Conservation (phyloP, 2,888 invertebrate species). For the Copidosoma aretas region DNA sequence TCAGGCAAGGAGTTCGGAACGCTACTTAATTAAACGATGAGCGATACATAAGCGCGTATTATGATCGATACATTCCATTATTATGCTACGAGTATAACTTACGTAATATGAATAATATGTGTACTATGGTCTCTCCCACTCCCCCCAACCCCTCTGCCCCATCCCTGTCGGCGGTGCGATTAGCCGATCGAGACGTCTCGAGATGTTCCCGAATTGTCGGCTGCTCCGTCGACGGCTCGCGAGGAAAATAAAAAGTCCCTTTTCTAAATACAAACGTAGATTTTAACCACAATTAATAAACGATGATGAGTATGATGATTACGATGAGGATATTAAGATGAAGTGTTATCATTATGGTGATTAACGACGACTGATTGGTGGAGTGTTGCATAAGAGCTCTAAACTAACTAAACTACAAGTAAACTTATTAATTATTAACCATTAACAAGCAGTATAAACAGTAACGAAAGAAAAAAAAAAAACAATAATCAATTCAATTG, state of each 20-base stretch:
- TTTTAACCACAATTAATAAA: slow-evolving; percentile 61
- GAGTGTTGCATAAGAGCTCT: slow-evolving; percentile 61
- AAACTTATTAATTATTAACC: slow-evolving; percentile 63
- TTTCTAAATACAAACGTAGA: slow-evolving; percentile 56
- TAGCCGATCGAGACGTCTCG: slow-evolving; percentile 17
- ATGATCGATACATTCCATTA: slow-evolving; percentile 60
- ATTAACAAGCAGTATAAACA: slow-evolving; percentile 63
- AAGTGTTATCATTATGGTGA: no score
- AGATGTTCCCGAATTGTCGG: background rate
- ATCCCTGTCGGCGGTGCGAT: slow-evolving; percentile 28
- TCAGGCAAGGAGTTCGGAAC: slow-evolving; percentile 63
- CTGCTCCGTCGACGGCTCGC: slow-evolving; percentile 13
- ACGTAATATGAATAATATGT: slow-evolving; percentile 62
- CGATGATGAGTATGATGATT: slow-evolving; percentile 44
- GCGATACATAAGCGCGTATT: slow-evolving; percentile 57
- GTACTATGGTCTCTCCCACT: slow-evolving; percentile 64
- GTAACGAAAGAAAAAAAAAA: slow-evolving; percentile 54
- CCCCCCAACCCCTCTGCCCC: slow-evolving; percentile 44
- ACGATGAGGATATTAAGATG: no score
- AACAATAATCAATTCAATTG: slow-evolving; percentile 63
- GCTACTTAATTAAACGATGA: slow-evolving; percentile 55
- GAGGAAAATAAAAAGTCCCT: slow-evolving; percentile 32
- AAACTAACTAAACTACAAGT: slow-evolving; percentile 62
- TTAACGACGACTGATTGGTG: slow-evolving; percentile 43
- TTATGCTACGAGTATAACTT: slow-evolving; percentile 61